Base-by-base conservation (phyloP, 2,113 vertebrate genomes). In the Theropithecus gelada region DNA sequence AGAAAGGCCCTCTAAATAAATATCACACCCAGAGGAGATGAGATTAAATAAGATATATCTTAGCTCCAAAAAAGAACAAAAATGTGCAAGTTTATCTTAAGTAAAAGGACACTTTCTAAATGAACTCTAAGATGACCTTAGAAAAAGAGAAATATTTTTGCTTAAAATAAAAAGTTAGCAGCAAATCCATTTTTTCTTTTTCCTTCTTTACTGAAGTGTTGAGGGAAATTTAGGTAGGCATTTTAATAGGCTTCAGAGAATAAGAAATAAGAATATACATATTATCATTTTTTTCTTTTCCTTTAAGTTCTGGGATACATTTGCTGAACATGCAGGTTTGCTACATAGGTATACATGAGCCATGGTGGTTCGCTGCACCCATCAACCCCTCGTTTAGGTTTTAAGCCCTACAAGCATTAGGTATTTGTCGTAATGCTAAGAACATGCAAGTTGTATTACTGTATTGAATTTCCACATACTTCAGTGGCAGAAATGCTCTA, bases 401-500 rank as follows among this genome's bases (percentile, higher is more conserved):
- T 64, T 30, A 64, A 64, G 12, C 61, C 27, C 5, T 5, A 6
- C 12, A 64, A 32, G 61, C 25, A 4, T 64, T 64, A 6, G 27
- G 61, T 32, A 2, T 32, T 30, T 64, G 27, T 64, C 12, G 12
- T 64, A 64, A 64, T 64, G 61, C 12, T 32, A 11, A 64, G 27
- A 13, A 64, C 13, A 64, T 14, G 27, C 27, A 50, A 14, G 30
- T 64, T 6, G 13, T 30, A 13, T 50, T 43, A 35, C 20, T 12
- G 27, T 38, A 8, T 1, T n/a, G 23, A 48, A 5, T 14, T 17
- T 45, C 9, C 27, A 17, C 4, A 16, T 27, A 64, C 2, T 4
- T n/a, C 22, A 38, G 38, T 17, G 66, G 35, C 0, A 40, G 66
- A 17, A 25, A 59, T 20, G 30, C 3, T 1, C 2, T 25, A 14